Evolutionary conservation across 1,140 invertebrate species (phyloP), one percentile per base, ranked within the genome.

Genomic region (Arctopsyche grandis): DNA sequence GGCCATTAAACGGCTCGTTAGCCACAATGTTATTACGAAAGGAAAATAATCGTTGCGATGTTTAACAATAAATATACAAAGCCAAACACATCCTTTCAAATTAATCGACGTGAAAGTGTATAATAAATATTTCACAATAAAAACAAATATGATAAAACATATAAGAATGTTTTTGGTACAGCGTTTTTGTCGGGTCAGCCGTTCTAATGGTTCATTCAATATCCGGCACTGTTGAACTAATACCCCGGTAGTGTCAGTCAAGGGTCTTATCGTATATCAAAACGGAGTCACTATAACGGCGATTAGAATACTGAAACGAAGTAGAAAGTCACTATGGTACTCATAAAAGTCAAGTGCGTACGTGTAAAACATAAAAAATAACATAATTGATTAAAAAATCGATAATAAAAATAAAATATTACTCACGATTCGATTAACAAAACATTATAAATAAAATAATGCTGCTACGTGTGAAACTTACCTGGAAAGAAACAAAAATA

Each of bases 221-320:
- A 26, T 74, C 71, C 71, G 71, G 69, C 29, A 16, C 16, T 66
- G 19, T 24, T 69, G 66, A 69, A 69, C 66, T 43, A 69, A 22
- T 14, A 73, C 29, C 63, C 63, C 63, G 63, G 69, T 52, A 74
- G 48, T 74, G 71, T 74, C 71, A 74, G 48, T 74, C 71, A 74
- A 74, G 44, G 24, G 16, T 24, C n/a, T 74, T 74, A 74, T 74
- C 71, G 24, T 14, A 26, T n/a, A 71, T 71, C 69, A 71, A 71
- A 48, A 44, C 38, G 21, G 44, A 46, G 1, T n/a, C 10, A 26
- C 60, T 66, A 26, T 16, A 4, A 66, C 12, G 12, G 9, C 63
- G 63, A 66, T 66, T 66, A 66, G 21, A 66, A 66, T 66, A 26
- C 63, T 9, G 24, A 66, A 66, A 66, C 24, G 24, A 66, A 9